Conservation (phyloP, 1,140 invertebrate genomes). For the Teleopsis dalmanni region DNA sequence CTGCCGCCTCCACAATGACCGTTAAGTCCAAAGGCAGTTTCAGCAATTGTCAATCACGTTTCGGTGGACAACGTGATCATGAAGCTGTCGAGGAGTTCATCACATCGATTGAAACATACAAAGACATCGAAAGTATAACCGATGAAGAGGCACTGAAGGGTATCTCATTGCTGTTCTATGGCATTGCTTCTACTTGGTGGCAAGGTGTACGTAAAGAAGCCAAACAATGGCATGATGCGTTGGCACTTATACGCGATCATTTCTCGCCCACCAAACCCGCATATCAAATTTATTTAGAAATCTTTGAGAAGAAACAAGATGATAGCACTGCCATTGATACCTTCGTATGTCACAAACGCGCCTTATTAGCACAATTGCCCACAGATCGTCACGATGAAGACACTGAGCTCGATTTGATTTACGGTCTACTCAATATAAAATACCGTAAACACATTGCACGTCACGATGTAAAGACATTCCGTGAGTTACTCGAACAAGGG, state of each 20-base stretch:
- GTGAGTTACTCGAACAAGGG: constrained; percentile 33
- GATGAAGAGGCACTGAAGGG: constrained; percentile 38
- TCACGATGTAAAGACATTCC: constrained; percentile 23
- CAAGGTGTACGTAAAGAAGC: constrained; percentile 42
- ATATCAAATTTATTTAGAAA: constrained; percentile 37
- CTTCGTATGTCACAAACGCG: constrained; percentile 36
- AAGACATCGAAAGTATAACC: constrained; percentile 36
- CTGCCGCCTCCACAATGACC: neutral
- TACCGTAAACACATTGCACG: constrained; percentile 35
- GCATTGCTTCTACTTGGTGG: constrained; percentile 45
- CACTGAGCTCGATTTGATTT: constrained; percentile 36
- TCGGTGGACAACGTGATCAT: constrained; percentile 36
- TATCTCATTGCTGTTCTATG: constrained; percentile 40
- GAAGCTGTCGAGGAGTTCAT: constrained; percentile 42
- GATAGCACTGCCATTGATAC: constrained; percentile 30
- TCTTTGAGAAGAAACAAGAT: constrained; percentile 32
- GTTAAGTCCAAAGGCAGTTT: constrained; percentile 29
- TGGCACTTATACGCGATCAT: constrained; percentile 28
- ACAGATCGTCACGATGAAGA: constrained; percentile 34
- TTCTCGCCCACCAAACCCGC: constrained; percentile 34
- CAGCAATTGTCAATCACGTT: constrained; percentile 28
- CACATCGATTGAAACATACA: constrained; percentile 32
- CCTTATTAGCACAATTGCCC: constrained; percentile 37
- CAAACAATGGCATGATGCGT: constrained; percentile 31
- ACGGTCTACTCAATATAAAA: constrained; percentile 35